Percentiles rank a stretch among this genome's conserved stretches.
phyloP scores from a whole-genome alignment of 2,797 vertebrate genomes.

The Cottoperca gobio region DNA sequence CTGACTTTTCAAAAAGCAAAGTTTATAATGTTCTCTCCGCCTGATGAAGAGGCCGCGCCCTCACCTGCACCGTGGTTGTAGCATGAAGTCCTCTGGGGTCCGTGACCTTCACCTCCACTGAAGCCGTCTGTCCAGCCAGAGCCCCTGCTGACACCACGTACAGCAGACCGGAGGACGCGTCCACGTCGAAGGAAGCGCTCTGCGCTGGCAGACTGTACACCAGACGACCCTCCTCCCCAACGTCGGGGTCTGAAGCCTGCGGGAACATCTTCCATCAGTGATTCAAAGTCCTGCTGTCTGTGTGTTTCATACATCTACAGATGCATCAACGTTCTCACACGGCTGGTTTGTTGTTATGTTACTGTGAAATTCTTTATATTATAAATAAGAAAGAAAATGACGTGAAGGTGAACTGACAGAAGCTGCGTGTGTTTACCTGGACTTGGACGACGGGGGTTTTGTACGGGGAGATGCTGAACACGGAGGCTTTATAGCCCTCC shows the following conservation, averaged over 20 bases:
- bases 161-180: slow-evolving; percentile 81
- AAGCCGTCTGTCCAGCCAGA: slow-evolving; percentile 35
- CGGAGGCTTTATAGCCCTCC: slow-evolving; percentile 61
- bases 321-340: too few relatives aligned
- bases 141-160: slow-evolving; percentile 76
- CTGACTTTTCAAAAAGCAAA: neutral
- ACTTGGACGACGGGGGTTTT: slow-evolving; percentile 77
- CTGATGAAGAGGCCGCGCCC: too few relatives aligned
- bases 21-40: neutral
- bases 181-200: slow-evolving; percentile 70
- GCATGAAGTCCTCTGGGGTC: slow-evolving; percentile 73
- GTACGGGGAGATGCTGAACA: slow-evolving; percentile 80
- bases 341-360: too few relatives aligned
- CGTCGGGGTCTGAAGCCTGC: slow-evolving; percentile 85
- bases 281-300: neutral
- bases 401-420: too few relatives aligned
- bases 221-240: slow-evolving; percentile 67
- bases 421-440: slow-evolving; percentile 72
- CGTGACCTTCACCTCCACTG: slow-evolving; percentile 72
- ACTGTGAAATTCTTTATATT: too few relatives aligned
- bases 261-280: neutral
- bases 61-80: slow-evolving; percentile 73
- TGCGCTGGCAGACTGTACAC: slow-evolving; percentile 76
- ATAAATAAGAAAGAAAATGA: too few relatives aligned
- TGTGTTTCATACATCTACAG: too few relatives aligned